Conservation (phyloP, 2,113 vertebrate species). For the Mola mola region DNA sequence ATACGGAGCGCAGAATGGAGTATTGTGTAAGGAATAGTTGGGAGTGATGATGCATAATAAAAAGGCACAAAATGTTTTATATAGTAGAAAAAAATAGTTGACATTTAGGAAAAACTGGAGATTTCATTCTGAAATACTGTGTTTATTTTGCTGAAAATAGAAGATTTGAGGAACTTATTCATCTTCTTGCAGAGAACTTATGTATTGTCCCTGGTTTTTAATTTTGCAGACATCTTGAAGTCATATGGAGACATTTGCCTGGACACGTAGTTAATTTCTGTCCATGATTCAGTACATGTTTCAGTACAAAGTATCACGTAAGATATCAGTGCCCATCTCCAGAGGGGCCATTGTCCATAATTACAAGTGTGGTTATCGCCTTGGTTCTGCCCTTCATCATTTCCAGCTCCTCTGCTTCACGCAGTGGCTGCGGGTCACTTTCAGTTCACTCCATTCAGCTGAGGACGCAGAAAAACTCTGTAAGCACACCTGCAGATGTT, state of each 20-base stretch:
- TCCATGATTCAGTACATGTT: slow-evolving; percentile 31
- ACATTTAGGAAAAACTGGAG: too few relatives aligned
- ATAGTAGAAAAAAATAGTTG: too few relatives aligned
- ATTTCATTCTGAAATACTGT: too few relatives aligned
- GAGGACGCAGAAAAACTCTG: slow-evolving; percentile 4
- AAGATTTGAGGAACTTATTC: too few relatives aligned
- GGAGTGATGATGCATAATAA: too few relatives aligned
- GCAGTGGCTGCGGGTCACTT: slow-evolving; percentile 37
- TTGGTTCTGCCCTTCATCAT: slow-evolving; percentile 60
- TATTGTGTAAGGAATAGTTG: too few relatives aligned
- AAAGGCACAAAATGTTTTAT: too few relatives aligned
- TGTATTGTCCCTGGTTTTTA: slow-evolving; percentile 1
- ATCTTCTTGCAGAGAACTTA: too few relatives aligned
- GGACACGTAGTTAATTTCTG: slow-evolving; percentile 38
- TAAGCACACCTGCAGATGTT: too few relatives aligned
- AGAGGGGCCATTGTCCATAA: slow-evolving; percentile 69
- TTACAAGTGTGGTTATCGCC: slow-evolving; percentile 67
- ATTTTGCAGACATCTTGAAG: slow-evolving; percentile 41
- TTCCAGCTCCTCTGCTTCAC: slow-evolving; percentile 42
- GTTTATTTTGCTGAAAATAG: too few relatives aligned
- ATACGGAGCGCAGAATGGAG: too few relatives aligned
- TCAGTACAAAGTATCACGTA: slow-evolving; percentile 43
- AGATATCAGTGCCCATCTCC: slow-evolving; percentile 59
- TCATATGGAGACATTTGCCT: slow-evolving; percentile 27
- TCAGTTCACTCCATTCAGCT: slow-evolving; percentile 49